Percentiles rank a stretch among this genome's conserved stretches.
These are phyloP conservation scores for Chrosomus eos DNA, from an alignment of 2,797 vertebrate species.

Conservation along the genomic window DNA sequence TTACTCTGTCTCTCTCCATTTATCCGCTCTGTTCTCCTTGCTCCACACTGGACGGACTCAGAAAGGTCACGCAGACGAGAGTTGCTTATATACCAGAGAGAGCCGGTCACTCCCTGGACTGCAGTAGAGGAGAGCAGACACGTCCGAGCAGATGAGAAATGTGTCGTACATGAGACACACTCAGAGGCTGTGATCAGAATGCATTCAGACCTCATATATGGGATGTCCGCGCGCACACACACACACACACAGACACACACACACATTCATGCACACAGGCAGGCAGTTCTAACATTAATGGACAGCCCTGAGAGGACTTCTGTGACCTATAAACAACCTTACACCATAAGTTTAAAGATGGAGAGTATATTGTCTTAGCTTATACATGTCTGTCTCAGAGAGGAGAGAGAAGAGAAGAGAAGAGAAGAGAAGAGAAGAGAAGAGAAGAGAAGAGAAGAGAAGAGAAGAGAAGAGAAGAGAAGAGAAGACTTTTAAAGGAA, in stretches of 20 bases:
- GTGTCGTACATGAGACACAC: constrained; percentile 1
- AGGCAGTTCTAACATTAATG: constrained; percentile 18
- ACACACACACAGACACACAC: not conserved
- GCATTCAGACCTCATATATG: constrained; percentile 5
- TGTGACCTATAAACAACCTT: constrained; percentile 15
- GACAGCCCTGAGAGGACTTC: not conserved
- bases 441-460: too few relatives aligned
- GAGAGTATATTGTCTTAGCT: not conserved
- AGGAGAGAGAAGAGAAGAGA: not conserved
- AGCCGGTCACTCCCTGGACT: constrained; percentile 24
- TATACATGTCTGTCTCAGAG: not conserved
- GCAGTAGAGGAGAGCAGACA: constrained; percentile 6
- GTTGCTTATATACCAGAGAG: constrained; percentile 44
- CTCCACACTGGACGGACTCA: constrained; percentile 29
- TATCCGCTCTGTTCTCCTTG: constrained; percentile 19
- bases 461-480: too few relatives aligned
- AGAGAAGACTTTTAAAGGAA: not conserved
- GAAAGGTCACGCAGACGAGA: constrained; percentile 42
- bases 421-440: not conserved
- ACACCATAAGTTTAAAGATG: not conserved
- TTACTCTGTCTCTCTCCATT: constrained; percentile 42
- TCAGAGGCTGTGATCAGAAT: constrained; percentile 12
- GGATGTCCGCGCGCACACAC: not conserved
- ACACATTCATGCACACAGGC: not conserved
- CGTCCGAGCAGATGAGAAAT: constrained; percentile 24